These are phyloP conservation scores for Sebastes minor DNA, from an alignment of 2,797 vertebrate genomes.

Conservation along the genomic window DNA sequence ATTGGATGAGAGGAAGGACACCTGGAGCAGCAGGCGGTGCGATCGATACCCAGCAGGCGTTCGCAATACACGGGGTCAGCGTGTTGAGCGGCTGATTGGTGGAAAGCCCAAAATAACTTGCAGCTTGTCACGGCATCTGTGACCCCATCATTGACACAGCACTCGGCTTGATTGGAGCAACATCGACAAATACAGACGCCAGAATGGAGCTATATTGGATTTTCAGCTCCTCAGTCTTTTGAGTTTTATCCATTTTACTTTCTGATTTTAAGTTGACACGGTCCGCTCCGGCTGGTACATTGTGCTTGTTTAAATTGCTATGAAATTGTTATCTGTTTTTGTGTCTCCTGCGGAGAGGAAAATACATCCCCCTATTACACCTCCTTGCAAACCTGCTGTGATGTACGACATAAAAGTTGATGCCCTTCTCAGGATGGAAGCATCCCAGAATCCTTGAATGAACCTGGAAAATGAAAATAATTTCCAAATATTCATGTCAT, in stretches of 20 bases:
- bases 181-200: constrained; percentile 27
- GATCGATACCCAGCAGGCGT: constrained; percentile 62
- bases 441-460: not conserved
- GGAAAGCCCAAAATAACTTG: constrained; percentile 57
- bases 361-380: constrained; percentile 23
- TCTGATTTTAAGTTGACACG: constrained; percentile 15
- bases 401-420: not conserved
- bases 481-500: not conserved
- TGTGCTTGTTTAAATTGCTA: constrained; percentile 52
- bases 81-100: constrained; percentile 54
- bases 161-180: constrained; percentile 46
- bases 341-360: constrained; percentile 33
- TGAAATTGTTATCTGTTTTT: constrained; percentile 45
- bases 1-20: constrained; percentile 54
- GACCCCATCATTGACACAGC: constrained; percentile 58
- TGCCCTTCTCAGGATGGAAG: not conserved
- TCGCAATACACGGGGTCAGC: constrained; percentile 47
- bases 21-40: constrained; percentile 47
- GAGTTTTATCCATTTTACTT: constrained; percentile 33
- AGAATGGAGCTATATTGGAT: constrained; percentile 45
- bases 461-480: not conserved
- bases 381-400: constrained; percentile 18
- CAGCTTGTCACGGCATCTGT: constrained; percentile 24
- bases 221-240: constrained; percentile 37
- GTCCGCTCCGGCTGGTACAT: constrained; percentile 14